Percentiles rank a stretch among this genome's conserved stretches.
Evolutionary conservation across 2,888 invertebrate species (phyloP).

Genomic region (Drosophila stalkeri): DNA sequence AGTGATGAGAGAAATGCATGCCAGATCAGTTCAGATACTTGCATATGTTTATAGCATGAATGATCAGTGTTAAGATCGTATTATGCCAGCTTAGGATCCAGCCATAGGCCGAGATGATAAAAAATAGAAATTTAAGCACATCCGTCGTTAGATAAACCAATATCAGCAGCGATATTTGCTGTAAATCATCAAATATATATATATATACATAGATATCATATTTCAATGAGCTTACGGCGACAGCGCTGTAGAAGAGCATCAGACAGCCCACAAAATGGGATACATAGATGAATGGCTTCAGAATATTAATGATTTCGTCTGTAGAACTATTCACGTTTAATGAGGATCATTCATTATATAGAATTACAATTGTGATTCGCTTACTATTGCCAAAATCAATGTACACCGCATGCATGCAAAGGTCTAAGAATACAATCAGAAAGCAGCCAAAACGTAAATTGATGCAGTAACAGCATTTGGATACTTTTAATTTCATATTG

Average conservation of each 20-base stretch:
- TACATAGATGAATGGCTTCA: background rate
- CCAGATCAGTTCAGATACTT: constrained; percentile 7
- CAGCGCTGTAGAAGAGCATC: constrained; percentile 13
- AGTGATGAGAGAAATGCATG: background rate
- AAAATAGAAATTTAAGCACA: background rate
- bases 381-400: constrained; percentile 11
- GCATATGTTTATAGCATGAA: constrained; percentile 11
- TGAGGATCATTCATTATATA: background rate
- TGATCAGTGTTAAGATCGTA: background rate
- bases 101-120: background rate
- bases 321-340: constrained; percentile 3
- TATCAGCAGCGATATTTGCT: constrained; percentile 28
- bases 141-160: constrained; percentile 19
- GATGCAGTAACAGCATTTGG: constrained; percentile 33
- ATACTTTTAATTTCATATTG: constrained; percentile 27
- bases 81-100: constrained; percentile 5
- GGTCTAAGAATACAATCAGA: constrained; percentile 18
- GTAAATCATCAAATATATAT: background rate
- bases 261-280: constrained; percentile 14
- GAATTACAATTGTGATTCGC: background rate
- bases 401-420: constrained; percentile 27
- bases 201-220: background rate
- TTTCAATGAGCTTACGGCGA: constrained; percentile 18
- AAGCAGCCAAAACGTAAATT: constrained; percentile 32
- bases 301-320: background rate